Base-by-base conservation (phyloP, 2,113 vertebrate genomes). In the Mustela lutreola region DNA sequence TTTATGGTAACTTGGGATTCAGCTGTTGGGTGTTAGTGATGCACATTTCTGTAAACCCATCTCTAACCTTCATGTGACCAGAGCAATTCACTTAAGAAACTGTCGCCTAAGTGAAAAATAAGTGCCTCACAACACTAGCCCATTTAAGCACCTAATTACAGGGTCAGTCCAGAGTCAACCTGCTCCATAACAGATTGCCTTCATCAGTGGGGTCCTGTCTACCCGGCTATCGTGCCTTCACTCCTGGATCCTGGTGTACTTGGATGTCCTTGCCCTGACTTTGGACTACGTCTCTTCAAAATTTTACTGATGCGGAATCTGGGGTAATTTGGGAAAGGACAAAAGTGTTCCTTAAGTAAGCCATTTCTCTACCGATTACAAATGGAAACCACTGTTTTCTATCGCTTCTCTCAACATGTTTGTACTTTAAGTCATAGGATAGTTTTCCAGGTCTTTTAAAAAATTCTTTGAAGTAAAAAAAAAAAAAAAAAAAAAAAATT, bases 51-150 rank as follows among this genome's bases (percentile, higher is more conserved):
- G 1, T 73, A 94, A 67, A 22, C 58, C n/a, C 79, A 50, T 73
- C 42, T 95, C 70, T 94, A 97, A 97, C 45, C 73, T 96, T 53
- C 81, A 36, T 78, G 73, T 93, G 89, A 93, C 73, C 79, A 92
- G 94, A 93, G 45, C 87, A 95, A 93, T 89, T 96, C 95, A 96
- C 89, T 97, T 97, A 92, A 97, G 81, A 86, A 97, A 92, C 87
- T 97, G 94, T 92, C 60, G 0, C 39, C 83, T 94, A 97, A 94
- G 75, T 93, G 92, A 97, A 89, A 97, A 97, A 93, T 94, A 97
- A 98, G 87, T 92, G 94, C 73, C 48, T 97, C 87, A 76, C 65
- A 76, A 83, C 83, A 76, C 71, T 75, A 42, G 45, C 12, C 56
- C 62, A 91, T 84, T 86, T 90, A 90, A 97, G 85, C 62, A 93